Base-by-base conservation (phyloP, 2,888 invertebrate genomes). In the Neoitamus cyanurus region DNA sequence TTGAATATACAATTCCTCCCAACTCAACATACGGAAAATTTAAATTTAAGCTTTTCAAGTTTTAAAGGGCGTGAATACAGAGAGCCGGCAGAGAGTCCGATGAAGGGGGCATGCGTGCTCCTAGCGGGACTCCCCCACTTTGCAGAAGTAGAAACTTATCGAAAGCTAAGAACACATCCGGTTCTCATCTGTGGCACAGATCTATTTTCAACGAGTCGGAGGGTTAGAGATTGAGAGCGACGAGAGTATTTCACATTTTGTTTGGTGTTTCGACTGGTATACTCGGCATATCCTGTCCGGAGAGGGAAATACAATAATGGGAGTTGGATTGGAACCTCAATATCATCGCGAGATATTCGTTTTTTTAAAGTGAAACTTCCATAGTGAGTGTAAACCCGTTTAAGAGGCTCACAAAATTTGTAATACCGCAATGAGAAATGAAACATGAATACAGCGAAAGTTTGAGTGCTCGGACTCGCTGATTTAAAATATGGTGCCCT, bases 1-100 rank as follows among this genome's bases (percentile, higher is more conserved):
- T 37, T 13, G 37, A 75, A 75, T 75, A 37, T 75, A 42, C n/a
- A 75, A 36, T 75, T 25, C 36, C 36, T 42, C 15, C 42, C 25
- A 25, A 37, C 13, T 42, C 25, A 25, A 37, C 13, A 28, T 75
- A 42, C 11, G 37, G 37, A 73, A 75, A 75, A 75, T 75, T 75
- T 75, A 75, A 75, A 25, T 20, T 75, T 42, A 42, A 75, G 42
- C 75, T 75, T 75, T 25, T n/a, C 13, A 28, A 42, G 36, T 75
- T 73, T 75, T 42, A 75, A 75, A 75, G 75, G 75, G 75, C 75
- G 75, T 75, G 75, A 75, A 75, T 37, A 15, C 42, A 34, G 73
- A 72, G 31, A 70, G 6, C 5, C 4, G 31, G 2, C 13, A 11
- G 31, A 73, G 36, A 42, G 75, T 9, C 9, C 20, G 13, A 20